These are phyloP conservation scores for Athene noctua DNA, from an alignment of 2,113 vertebrate genomes.

Conservation along the genomic window DNA sequence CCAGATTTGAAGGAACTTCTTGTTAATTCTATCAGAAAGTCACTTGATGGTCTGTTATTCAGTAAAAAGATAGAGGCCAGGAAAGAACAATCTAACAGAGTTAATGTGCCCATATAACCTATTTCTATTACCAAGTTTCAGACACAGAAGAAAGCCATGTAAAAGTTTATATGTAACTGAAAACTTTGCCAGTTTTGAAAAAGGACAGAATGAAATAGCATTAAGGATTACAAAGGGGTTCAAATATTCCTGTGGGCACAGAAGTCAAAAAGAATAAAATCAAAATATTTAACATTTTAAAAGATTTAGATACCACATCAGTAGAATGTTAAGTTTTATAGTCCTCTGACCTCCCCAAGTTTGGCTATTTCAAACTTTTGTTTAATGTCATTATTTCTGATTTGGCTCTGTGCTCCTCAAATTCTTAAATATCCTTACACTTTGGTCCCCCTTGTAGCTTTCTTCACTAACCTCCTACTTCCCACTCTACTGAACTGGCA, in stretches of 20 bases:
- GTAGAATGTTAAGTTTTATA: neutral
- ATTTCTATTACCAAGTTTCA: slow-evolving; percentile 43
- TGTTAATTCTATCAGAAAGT: slow-evolving; percentile 18
- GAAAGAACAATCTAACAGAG: slow-evolving; percentile 37
- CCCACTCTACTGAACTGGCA: neutral
- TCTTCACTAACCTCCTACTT: neutral
- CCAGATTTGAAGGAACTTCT: neutral
- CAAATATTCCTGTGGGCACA: neutral
- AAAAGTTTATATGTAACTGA: neutral
- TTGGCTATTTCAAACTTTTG: neutral
- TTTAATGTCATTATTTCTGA: neutral
- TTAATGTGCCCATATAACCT: neutral
- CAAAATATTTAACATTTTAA: neutral
- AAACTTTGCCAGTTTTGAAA: neutral
- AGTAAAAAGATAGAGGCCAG: slow-evolving; percentile 4
- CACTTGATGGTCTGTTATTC: neutral
- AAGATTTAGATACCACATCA: neutral
- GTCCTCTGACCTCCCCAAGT: neutral
- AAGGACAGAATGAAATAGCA: neutral
- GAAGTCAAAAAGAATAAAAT: neutral
- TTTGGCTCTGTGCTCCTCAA: neutral
- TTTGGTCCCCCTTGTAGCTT: neutral
- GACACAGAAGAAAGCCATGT: neutral
- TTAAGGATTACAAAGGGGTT: neutral
- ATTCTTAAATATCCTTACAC: neutral